Conservation (phyloP, 2,797 vertebrate genomes). For the Microctenopoma stevenorrisi region DNA sequence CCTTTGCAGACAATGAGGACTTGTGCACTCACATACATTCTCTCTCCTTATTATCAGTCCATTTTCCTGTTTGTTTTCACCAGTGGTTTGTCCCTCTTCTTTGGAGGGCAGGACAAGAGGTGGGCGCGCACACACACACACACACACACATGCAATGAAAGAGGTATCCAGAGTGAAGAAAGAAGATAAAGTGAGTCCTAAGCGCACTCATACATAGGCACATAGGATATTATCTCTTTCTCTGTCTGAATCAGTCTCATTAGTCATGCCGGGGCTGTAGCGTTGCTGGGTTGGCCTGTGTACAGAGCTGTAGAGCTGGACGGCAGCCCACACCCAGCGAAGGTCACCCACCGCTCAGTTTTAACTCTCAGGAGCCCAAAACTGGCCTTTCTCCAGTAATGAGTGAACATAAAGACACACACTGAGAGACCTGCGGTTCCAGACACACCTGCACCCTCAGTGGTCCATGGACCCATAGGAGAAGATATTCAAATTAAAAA, state of each 20-base stretch:
- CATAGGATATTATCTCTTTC: conserved; percentile 57
- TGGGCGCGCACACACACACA: conserved; percentile 18
- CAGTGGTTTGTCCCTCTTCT: conserved; percentile 46
- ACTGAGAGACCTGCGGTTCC: conserved; percentile 20
- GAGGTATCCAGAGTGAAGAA: conserved; percentile 32
- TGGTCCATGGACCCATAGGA: neutral
- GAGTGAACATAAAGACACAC: conserved; percentile 44
- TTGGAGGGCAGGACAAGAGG: conserved; percentile 58
- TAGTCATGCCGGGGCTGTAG: conserved; percentile 76
- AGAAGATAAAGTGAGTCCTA: conserved; percentile 53
- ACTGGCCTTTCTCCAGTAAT: conserved; percentile 51
- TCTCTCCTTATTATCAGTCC: conserved; percentile 54
- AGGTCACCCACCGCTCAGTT: conserved; percentile 77
- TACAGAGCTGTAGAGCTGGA: conserved; percentile 70
- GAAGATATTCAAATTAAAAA: neutral
- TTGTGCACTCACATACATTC: conserved; percentile 8
- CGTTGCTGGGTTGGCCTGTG: conserved; percentile 55
- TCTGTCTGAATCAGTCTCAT: conserved; percentile 74
- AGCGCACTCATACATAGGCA: conserved; percentile 35
- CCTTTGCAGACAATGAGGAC: conserved; percentile 42
- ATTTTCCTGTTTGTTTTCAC: conserved; percentile 55
- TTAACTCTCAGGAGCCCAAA: conserved; percentile 54
- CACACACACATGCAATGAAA: conserved; percentile 20
- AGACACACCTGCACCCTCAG: conserved; percentile 13
- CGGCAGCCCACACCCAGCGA: conserved; percentile 68